Evolutionary conservation across 2,888 invertebrate genomes (phyloP).

Genomic region (Desoria tigrina): DNA sequence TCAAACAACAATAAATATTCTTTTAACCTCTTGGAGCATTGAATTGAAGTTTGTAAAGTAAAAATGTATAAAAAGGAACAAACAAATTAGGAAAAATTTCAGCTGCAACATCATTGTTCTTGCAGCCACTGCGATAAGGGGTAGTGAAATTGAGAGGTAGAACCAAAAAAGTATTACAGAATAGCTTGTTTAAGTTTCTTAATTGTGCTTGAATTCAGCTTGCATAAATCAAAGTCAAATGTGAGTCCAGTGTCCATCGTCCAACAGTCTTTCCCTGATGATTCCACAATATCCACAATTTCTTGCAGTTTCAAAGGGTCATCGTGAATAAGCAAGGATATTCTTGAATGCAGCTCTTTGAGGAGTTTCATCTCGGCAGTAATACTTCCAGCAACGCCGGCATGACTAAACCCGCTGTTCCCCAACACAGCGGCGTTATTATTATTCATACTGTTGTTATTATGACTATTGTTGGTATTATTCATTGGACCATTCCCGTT

Average conservation of each 20-base stretch:
- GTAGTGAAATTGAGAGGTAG: too few species aligned
- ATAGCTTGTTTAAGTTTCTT: constrained; percentile 49
- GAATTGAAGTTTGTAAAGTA: too few species aligned
- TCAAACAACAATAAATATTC: too few species aligned
- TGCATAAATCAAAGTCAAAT: constrained; percentile 53
- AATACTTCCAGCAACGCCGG: constrained; percentile 50
- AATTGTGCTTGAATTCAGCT: constrained; percentile 50
- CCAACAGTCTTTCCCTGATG: constrained; percentile 51
- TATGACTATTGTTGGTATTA: constrained; percentile 9
- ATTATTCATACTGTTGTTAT: constrained; percentile 34
- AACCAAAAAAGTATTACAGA: constrained; percentile 19
- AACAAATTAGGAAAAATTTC: too few species aligned
- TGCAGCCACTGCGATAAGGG: too few species aligned
- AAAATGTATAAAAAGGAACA: too few species aligned
- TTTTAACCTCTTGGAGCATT: too few species aligned
- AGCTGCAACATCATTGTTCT: too few species aligned
- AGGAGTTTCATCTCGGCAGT: constrained; percentile 53
- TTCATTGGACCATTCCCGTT: background rate
- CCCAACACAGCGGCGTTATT: constrained; percentile 27
- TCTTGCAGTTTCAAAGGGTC: constrained; percentile 52
- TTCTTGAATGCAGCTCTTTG: constrained; percentile 50
- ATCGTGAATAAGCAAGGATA: constrained; percentile 36
- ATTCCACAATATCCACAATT: constrained; percentile 53
- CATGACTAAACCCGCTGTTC: constrained; percentile 45
- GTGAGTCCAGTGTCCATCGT: constrained; percentile 49